Base-by-base conservation (phyloP, 1,140 invertebrate species). In the Hyles euphorbiae region DNA sequence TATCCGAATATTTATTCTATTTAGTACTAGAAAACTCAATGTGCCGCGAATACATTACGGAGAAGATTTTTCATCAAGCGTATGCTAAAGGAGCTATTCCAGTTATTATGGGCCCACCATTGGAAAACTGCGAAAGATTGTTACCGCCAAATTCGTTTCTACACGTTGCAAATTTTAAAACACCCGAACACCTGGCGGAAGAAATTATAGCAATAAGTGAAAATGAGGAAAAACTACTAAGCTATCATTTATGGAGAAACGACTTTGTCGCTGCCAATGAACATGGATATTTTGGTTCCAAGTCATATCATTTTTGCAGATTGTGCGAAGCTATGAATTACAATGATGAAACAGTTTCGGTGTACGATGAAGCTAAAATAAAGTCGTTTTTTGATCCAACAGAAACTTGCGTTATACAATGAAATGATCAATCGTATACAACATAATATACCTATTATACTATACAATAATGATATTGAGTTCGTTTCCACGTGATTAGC, bases 21-120 rank as follows among this genome's bases (percentile, higher is more conserved):
- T 76, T 96, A 40, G 90, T 94, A 0, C 93, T 96, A 59, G 95
- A 96, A 83, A 96, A 96, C 71, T 91, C 92, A 0, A 91, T 91
- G 60, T 95, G 94, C 61, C 78, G 81, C 11, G 91, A 94, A 67
- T 95, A 95, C 65, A 74, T 95, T 32, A 94, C 93, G 0, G 94
- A 95, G 68, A 95, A 95, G 72, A 74, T 93, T 5, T 96, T 92
- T 78, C 91, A 92, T 88, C 90, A 93, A 56, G 91, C 90, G 0
- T 93, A 91, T 58, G 60, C 73, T 2, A 93, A 93, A 78, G 88
- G 89, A 33, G 89, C 94, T 0, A 91, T 96, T 9, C 94, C 95
- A 0, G 87, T 96, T 43, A 92, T 95, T 32, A 91, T 94, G 87
- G 94, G 94, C 2, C 83, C 91, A 0, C 40, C 75, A 61, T 44